Conservation (phyloP, 2,888 invertebrate species). For the Idaea straminata region DNA sequence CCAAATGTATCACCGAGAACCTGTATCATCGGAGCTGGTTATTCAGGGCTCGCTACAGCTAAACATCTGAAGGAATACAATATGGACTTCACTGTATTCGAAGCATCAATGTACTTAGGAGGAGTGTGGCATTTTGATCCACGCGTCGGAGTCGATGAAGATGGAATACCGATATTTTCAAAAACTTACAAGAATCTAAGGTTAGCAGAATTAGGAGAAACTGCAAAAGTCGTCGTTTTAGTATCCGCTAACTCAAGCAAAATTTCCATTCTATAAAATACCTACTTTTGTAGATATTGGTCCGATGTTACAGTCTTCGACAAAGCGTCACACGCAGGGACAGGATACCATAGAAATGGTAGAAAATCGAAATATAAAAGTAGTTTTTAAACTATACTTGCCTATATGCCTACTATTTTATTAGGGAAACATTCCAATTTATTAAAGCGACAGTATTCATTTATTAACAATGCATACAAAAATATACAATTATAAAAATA, state of each 20-base stretch:
- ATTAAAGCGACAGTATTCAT: too few species aligned
- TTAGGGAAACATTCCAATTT: too few species aligned
- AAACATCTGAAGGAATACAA: slow-evolving; percentile 79
- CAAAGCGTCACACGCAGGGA: not conserved
- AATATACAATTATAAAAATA: too few species aligned
- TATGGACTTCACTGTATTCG: slow-evolving; percentile 82
- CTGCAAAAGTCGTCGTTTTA: slow-evolving; percentile 50
- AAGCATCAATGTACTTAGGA: slow-evolving; percentile 84
- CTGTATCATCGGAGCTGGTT: slow-evolving; percentile 87
- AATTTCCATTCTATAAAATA: not conserved
- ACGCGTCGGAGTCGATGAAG: slow-evolving; percentile 80
- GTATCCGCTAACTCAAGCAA: not conserved
- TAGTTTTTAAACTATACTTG: not conserved
- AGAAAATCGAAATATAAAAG: not conserved
- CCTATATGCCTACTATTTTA: too few species aligned
- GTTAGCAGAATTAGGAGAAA: slow-evolving; percentile 42
- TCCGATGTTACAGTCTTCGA: too few species aligned
- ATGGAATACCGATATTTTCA: slow-evolving; percentile 85
- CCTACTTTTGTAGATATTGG: not conserved
- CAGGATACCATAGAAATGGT: not conserved
- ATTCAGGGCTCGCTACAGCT: slow-evolving; percentile 84
- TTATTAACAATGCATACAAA: too few species aligned
- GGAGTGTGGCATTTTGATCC: slow-evolving; percentile 91
- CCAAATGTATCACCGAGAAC: slow-evolving; percentile 23
- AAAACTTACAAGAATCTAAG: slow-evolving; percentile 90